These are phyloP conservation scores for Drosophila macrospina DNA, from an alignment of 2,888 invertebrate genomes.

Conservation along the genomic window DNA sequence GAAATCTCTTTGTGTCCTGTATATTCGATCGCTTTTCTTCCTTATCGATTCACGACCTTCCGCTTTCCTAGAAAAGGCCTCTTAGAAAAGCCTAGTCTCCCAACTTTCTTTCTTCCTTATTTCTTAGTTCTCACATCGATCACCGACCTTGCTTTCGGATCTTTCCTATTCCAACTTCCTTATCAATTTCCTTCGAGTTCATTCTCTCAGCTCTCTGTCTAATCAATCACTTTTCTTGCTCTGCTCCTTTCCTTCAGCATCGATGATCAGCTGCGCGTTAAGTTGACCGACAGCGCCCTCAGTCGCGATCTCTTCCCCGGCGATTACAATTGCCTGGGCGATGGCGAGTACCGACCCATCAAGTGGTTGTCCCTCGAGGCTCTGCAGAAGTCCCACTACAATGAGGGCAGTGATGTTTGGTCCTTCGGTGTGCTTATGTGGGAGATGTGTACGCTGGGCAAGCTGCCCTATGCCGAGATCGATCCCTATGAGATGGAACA, in stretches of 20 bases:
- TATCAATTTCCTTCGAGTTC: neutral
- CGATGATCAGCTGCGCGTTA: constrained; percentile 92
- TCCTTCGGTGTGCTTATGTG: constrained; percentile 97
- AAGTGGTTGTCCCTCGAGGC: constrained; percentile 98
- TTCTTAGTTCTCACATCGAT: no score
- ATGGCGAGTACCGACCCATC: constrained; percentile 96
- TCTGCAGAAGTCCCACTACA: constrained; percentile 92
- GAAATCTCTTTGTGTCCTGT: no score
- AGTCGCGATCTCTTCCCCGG: constrained; percentile 95
- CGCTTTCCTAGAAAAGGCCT: no score
- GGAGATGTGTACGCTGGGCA: constrained; percentile 96
- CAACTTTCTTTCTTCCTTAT: no score
- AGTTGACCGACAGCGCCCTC: constrained; percentile 94
- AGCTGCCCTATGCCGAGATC: constrained; percentile 95
- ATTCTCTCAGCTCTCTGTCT: neutral
- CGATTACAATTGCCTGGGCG: constrained; percentile 97
- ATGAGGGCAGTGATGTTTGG: constrained; percentile 97
- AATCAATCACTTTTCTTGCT: neutral
- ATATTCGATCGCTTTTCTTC: no score
- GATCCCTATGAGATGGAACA: constrained; percentile 96
- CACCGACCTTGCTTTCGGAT: no score
- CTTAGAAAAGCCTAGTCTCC: neutral
- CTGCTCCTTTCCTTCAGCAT: constrained; percentile 86
- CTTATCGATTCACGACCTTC: no score
- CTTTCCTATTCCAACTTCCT: no score